Conservation (phyloP, 2,888 invertebrate species). For the Rutpela maculata region DNA sequence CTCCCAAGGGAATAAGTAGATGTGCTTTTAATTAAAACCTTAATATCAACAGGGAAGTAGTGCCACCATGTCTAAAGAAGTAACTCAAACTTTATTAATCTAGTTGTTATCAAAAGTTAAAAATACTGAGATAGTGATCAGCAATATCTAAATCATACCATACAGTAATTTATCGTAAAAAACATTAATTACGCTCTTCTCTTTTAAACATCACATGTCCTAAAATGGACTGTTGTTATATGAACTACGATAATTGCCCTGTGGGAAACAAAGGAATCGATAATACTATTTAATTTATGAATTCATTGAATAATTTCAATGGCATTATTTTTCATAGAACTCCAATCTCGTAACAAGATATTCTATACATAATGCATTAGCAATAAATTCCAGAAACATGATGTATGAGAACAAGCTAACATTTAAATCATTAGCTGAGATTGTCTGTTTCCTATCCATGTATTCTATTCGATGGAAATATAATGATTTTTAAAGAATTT, state of each 20-base stretch:
- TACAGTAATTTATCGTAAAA: neutral
- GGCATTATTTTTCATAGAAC: constrained; percentile 4
- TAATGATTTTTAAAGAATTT: neutral
- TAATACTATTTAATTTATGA: neutral
- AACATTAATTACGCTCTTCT: neutral
- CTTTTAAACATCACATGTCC: neutral
- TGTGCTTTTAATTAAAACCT: too few relatives aligned
- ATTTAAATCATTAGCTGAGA: constrained; percentile 3
- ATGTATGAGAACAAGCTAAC: neutral
- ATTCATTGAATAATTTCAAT: constrained; percentile 7
- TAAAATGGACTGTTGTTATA: neutral
- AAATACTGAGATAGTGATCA: neutral
- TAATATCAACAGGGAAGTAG: too few relatives aligned
- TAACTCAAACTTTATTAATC: too few relatives aligned
- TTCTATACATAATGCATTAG: neutral
- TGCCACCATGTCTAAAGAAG: too few relatives aligned
- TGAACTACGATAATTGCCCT: neutral
- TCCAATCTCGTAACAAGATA: neutral
- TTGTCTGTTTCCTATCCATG: neutral
- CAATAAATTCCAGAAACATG: constrained; percentile 7
- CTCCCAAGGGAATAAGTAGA: too few relatives aligned
- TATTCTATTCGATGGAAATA: neutral
- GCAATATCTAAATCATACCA: neutral
- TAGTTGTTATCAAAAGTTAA: neutral
- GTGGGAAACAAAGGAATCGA: constrained; percentile 3